phyloP scores from a whole-genome alignment of 2,797 vertebrate species.

The Neomorphus geoffroyi region DNA sequence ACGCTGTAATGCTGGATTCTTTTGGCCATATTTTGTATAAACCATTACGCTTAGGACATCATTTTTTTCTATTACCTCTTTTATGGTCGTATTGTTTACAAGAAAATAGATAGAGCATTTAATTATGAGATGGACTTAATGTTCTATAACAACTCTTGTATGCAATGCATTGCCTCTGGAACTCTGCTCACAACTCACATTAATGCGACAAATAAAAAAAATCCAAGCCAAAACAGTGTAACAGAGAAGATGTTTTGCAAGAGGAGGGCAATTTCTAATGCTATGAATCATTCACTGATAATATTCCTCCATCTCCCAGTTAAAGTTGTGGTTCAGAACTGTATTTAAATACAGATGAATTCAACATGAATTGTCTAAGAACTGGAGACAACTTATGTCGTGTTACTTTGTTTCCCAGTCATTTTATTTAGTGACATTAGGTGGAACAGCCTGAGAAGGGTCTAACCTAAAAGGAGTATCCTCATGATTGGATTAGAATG shows the following conservation, averaged over 20 bases:
- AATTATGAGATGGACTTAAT: slow-evolving; percentile 68
- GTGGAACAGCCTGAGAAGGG: not conserved
- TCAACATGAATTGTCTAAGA: not conserved
- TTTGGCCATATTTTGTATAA: slow-evolving; percentile 41
- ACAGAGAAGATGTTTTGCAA: not conserved
- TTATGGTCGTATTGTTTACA: slow-evolving; percentile 69
- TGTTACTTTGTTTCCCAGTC: not conserved
- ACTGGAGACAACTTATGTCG: not conserved
- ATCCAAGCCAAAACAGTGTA: not conserved
- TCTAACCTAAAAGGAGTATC: not conserved
- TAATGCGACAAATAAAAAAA: slow-evolving; percentile 12
- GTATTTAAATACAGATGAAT: not conserved
- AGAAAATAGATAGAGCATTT: slow-evolving; percentile 70
- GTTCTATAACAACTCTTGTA: slow-evolving; percentile 59
- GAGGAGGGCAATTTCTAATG: not conserved
- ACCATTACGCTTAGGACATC: slow-evolving; percentile 14
- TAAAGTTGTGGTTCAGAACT: not conserved
- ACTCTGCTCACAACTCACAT: slow-evolving; percentile 55
- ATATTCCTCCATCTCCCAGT: not conserved
- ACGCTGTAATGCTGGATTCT: not conserved
- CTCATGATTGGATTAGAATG: not conserved
- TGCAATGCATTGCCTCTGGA: slow-evolving; percentile 43
- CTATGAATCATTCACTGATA: not conserved
- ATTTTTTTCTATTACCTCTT: slow-evolving; percentile 62
- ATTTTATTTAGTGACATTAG: not conserved